Evolutionary conservation across 2,888 invertebrate species (phyloP), one percentile per base, ranked within the genome.

Genomic region (Limulus polyphemus): DNA sequence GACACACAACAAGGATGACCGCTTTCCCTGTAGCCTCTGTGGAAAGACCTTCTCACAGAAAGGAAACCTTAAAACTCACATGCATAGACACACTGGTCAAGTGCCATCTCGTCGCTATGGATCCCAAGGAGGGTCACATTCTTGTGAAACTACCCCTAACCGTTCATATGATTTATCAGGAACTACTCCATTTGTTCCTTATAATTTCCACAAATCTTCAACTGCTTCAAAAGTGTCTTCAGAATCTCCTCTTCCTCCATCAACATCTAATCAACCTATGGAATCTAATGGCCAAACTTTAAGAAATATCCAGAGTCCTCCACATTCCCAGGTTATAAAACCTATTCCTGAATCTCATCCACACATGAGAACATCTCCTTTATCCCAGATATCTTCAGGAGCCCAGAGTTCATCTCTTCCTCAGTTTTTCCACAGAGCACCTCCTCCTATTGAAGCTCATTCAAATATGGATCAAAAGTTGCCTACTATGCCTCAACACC

Each of bases 21-120:
- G 70, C 32, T 70, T 70, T 61, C 70, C 70, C 51, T 70, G 70
- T 63, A 62, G 61, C 60, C 65, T 70, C 56, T 70, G 70, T 63
- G 70, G 70, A 55, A 70, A 70, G 63, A 70, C 70, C 51, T 70
- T 70, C 62, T 70, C 70, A 50, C 70, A 70, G 61, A 70, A 70
- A 64, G 69, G 68, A 49, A 70, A 70, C 59, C 66, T 70, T 46
- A 70, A 70, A 62, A 70, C 70, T 52, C 70, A 70, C 62, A 70
- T 69, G 68, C 70, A 70, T 56, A 65, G 70, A 59, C 70, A 70
- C 64, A 63, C 69, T 17, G 70, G 70, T 32, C 67, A 68, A 48
- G 61, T 69, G 58, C 70, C 70, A 13, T 64, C 67, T 51, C 63
- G 67, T 54, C 67, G 69, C 16, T 66, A 62, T 62, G 66, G 64